phyloP scores from a whole-genome alignment of 2,113 vertebrate genomes.

The Menidia beryllina region DNA sequence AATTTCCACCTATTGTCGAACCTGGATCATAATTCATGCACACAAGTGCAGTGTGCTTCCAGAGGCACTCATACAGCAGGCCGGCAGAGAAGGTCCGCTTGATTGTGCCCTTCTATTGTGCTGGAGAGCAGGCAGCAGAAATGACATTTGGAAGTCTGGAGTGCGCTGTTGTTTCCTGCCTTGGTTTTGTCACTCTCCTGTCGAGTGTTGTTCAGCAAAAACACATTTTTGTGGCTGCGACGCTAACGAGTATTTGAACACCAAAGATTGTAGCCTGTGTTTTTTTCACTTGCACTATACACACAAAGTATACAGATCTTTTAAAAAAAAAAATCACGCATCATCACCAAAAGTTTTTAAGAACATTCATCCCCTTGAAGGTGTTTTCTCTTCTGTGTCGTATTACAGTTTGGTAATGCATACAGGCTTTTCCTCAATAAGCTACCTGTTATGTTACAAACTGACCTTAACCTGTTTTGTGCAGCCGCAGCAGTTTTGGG shows the following conservation, averaged over 20 bases:
- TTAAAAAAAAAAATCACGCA: no score
- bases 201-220: constrained; percentile 27
- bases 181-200: constrained; percentile 32
- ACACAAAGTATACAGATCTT: not conserved
- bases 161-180: constrained; percentile 46
- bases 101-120: constrained; percentile 55
- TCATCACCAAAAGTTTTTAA: constrained; percentile 17
- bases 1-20: constrained; percentile 54
- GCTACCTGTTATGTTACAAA: constrained; percentile 66
- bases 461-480: constrained; percentile 58
- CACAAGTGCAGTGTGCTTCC: constrained; percentile 36
- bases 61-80: constrained; percentile 25
- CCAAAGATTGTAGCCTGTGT: constrained; percentile 46
- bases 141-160: constrained; percentile 54
- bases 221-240: constrained; percentile 33
- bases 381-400: constrained; percentile 14
- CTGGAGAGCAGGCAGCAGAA: constrained; percentile 34
- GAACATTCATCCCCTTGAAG: constrained; percentile 6
- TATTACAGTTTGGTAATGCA: constrained; percentile 31
- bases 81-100: constrained; percentile 41
- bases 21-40: constrained; percentile 65
- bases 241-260: constrained; percentile 31
- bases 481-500: constrained; percentile 68
- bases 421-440: constrained; percentile 59
- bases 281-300: constrained; percentile 4